Evolutionary conservation across 2,113 vertebrate genomes (phyloP), one percentile per base, ranked within the genome.

Genomic region (Heloderma charlesbogerti): DNA sequence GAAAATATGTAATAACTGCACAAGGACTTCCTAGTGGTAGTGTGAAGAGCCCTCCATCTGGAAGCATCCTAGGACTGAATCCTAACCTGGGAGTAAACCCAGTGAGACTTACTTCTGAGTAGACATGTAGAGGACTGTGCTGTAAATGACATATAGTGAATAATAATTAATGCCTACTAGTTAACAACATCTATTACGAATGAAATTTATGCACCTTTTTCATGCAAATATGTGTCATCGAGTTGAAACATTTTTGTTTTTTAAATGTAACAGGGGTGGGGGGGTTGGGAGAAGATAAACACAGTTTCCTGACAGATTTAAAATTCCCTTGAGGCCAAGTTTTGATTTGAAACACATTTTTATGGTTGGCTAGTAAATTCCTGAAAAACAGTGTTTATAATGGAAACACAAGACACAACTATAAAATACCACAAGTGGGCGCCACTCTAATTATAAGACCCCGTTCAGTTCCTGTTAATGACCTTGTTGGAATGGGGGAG

Each of bases 311-410:
- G 45, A 84, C 75, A 81, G 72, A 66, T 0, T 74, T 66, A 71
- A 90, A 63, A 45, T 57, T 20, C 6, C 91, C 22, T n/a, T 25
- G 72, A 54, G 74, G 91, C 37, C 37, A 87, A 79, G 54, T 45
- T 87, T 87, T 69, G 82, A 43, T 66, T 27, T 63, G 74, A 90
- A 92, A 81, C 3, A 22, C 48, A 7, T 88, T 86, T 89, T 88
- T 60, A 75, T 37, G 54, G 89, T 16, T 12, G 86, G 71, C 57
- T 54, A 34, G 20, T 10, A 86, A 91, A 89, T 69, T 91, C n/a
- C 92, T n/a, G 81, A 31, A 66, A 89, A 72, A 31, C 13, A 34
- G 15, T 0, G 25, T 92, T 89, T 77, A 45, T 54, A 54, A 75
- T 40, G 72, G 84, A 93, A 93, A 71, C 0, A 22, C 51, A 89